phyloP scores from a whole-genome alignment of 1,140 invertebrate species.

The Drosophila gunungcola region DNA sequence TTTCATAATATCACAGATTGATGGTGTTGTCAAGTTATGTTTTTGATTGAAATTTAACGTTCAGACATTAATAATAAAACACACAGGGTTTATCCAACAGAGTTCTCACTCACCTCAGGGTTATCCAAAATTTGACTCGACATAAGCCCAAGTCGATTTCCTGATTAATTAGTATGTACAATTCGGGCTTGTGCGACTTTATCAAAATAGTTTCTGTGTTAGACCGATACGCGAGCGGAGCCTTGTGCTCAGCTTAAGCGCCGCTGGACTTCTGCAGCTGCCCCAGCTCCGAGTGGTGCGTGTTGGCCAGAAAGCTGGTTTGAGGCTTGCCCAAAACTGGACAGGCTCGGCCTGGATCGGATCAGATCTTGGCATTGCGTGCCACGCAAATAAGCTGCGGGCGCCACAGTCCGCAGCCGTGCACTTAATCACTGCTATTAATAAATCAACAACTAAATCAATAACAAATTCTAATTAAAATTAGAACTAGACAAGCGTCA shows the following conservation, averaged over 20 bases:
- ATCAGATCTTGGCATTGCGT: slow-evolving; percentile 56
- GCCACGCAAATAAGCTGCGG: slow-evolving; percentile 70
- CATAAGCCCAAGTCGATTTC: slow-evolving; percentile 31
- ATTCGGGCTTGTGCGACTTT: slow-evolving; percentile 33
- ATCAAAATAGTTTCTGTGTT: slow-evolving; percentile 11
- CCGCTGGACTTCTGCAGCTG: slow-evolving; percentile 68
- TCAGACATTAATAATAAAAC: background rate
- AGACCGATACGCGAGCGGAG: slow-evolving; percentile 33
- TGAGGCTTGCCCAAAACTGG: slow-evolving; percentile 57
- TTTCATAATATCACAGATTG: too few species aligned
- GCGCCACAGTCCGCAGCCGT: slow-evolving; percentile 45
- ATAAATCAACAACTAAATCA: slow-evolving; percentile 75
- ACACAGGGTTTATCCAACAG: background rate
- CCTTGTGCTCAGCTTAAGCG: slow-evolving; percentile 74
- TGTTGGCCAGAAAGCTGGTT: slow-evolving; percentile 63
- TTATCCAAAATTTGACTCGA: slow-evolving; percentile 11
- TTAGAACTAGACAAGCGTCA: slow-evolving; percentile 46
- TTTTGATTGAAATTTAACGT: background rate
- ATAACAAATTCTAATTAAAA: slow-evolving; percentile 52
- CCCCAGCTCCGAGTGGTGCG: slow-evolving; percentile 34
- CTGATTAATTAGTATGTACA: slow-evolving; percentile 28
- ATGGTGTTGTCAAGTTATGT: too few species aligned
- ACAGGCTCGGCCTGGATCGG: slow-evolving; percentile 53
- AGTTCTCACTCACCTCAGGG: slow-evolving; percentile 25
- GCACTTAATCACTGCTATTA: slow-evolving; percentile 63